Percentiles rank a stretch among this genome's conserved stretches.
phyloP scores from a whole-genome alignment of 1,140 invertebrate species.

The Drosophila takahashii region DNA sequence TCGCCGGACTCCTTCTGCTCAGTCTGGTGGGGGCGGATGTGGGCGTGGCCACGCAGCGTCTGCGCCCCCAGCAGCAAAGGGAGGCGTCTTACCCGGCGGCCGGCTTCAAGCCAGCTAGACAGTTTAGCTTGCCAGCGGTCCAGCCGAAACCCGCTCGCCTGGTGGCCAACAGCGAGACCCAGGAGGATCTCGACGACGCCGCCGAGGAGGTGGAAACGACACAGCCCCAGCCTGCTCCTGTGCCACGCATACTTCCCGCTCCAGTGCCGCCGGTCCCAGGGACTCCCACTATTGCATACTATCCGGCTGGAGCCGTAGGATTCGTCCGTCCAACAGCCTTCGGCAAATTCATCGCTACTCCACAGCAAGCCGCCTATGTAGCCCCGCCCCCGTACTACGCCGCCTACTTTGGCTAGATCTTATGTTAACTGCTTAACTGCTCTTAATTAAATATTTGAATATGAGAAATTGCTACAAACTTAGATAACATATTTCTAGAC shows the following conservation, averaged over 20 bases:
- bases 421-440: no score
- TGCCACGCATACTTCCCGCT: background rate
- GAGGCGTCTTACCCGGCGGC: constrained; percentile 37
- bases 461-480: no score
- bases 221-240: constrained; percentile 4
- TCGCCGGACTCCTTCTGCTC: constrained; percentile 30
- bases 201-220: constrained; percentile 59
- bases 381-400: constrained; percentile 54
- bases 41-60: background rate
- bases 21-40: constrained; percentile 36
- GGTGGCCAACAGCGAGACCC: constrained; percentile 71
- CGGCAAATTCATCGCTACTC: constrained; percentile 9
- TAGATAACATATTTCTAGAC: no score
- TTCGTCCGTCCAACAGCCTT: constrained; percentile 58
- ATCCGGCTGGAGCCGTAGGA: constrained; percentile 68
- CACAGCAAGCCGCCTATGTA: constrained; percentile 35
- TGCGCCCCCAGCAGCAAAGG: constrained; percentile 24
- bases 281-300: constrained; percentile 61
- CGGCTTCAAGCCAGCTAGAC: constrained; percentile 37
- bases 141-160: constrained; percentile 59
- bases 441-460: no score
- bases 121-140: constrained; percentile 25
- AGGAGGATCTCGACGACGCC: constrained; percentile 68
- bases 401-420: constrained; percentile 54
- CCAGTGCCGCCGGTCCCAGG: constrained; percentile 2